phyloP scores from a whole-genome alignment of 2,888 invertebrate genomes.

The Pimpla rufipes region DNA sequence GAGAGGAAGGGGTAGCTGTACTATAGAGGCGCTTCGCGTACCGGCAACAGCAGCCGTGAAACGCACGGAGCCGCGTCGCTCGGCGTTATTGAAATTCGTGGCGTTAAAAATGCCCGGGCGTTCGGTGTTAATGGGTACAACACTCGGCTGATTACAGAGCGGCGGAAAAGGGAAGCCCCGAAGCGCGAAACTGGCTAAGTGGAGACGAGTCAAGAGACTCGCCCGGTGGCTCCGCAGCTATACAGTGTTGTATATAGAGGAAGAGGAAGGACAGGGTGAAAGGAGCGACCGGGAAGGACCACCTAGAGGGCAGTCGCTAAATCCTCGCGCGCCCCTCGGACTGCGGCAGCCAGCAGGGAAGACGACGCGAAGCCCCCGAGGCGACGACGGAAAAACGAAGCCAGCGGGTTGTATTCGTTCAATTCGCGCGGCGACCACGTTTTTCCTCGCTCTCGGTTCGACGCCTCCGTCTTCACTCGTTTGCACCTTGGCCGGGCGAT shows the following conservation, averaged over 20 bases:
- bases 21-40: constrained; percentile 20
- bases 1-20: background rate
- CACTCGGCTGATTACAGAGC: constrained; percentile 80
- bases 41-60: constrained; percentile 45
- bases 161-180: constrained; percentile 72
- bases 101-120: constrained; percentile 66
- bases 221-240: background rate
- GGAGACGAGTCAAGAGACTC: constrained; percentile 27
- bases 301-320: constrained; percentile 76
- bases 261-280: constrained; percentile 53
- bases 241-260: constrained; percentile 20
- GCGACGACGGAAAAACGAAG: constrained; percentile 52
- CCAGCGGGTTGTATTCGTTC: constrained; percentile 57
- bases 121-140: constrained; percentile 76
- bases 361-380: constrained; percentile 47
- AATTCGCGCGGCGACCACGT: constrained; percentile 28
- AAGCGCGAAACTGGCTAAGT: constrained; percentile 70
- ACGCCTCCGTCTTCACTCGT: constrained; percentile 63
- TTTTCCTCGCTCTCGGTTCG: constrained; percentile 69
- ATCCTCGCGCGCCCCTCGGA: constrained; percentile 71
- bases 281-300: constrained; percentile 72
- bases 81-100: constrained; percentile 74
- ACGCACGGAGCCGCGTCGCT: constrained; percentile 44
- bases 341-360: constrained; percentile 1
- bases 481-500: constrained; percentile 15